Percentiles rank a stretch among this genome's conserved stretches.
Conservation (phyloP, 2,888 invertebrate genomes). For the Amiota minor region DNA sequence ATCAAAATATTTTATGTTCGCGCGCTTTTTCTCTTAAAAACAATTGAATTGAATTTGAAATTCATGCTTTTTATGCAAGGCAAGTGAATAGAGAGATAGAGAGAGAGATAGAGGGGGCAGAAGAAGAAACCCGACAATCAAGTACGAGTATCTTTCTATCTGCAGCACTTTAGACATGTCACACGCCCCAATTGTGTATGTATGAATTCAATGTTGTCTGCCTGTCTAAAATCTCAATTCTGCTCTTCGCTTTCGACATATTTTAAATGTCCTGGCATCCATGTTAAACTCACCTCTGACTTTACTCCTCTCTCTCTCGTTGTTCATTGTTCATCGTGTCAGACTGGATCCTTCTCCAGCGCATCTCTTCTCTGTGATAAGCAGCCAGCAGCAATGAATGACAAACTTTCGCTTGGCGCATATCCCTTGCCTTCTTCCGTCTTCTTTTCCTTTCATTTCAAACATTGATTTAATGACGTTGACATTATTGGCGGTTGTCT, state of each 20-base stretch:
- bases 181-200: conserved; percentile 64
- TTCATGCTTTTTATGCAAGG: conserved; percentile 6
- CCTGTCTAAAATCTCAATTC: conserved; percentile 29
- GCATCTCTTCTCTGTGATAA: not conserved
- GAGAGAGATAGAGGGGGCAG: too few relatives aligned
- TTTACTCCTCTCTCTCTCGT: not conserved
- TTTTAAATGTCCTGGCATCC: conserved; percentile 47
- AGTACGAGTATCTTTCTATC: not conserved
- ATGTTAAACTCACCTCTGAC: not conserved
- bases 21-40: conserved; percentile 33
- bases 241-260: conserved; percentile 43
- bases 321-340: not conserved
- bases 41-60: conserved; percentile 50
- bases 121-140: too few relatives aligned
- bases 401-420: conserved; percentile 19
- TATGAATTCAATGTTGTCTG: conserved; percentile 53
- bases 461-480: conserved; percentile 72
- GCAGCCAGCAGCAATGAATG: conserved; percentile 12
- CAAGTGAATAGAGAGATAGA: not conserved
- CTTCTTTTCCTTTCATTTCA: conserved; percentile 7
- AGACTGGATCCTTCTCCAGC: not conserved
- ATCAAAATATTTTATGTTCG: conserved; percentile 54
- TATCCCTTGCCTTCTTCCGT: not conserved
- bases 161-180: conserved; percentile 33
- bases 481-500: conserved; percentile 53